A percentile compares a stretch with the other conserved stretches of the same genome.
Evolutionary conservation across 2,797 vertebrate genomes (phyloP).

Genomic region (Toxotes lorentzi): DNA sequence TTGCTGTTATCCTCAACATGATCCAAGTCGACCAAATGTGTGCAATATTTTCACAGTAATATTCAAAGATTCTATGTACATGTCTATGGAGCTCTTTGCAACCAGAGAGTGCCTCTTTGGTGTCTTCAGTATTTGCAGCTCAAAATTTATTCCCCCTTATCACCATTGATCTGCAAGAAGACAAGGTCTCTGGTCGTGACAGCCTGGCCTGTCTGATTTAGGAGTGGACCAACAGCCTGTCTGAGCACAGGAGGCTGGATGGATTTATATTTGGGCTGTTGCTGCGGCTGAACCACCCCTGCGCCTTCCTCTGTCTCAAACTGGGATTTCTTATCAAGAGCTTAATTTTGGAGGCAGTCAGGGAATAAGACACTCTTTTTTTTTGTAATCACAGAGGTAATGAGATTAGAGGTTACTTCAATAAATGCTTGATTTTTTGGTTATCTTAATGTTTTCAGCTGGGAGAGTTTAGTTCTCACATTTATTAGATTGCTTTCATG

Average conservation of each 20-base stretch:
- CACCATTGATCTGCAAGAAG: conserved; percentile 75
- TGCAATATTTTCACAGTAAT: conserved; percentile 8
- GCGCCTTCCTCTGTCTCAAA: conserved; percentile 43
- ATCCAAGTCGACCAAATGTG: conserved; percentile 19
- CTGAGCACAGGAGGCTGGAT: conserved; percentile 57
- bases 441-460: conserved; percentile 58
- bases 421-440: conserved; percentile 44
- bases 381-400: conserved; percentile 61
- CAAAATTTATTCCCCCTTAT: conserved; percentile 71
- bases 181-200: conserved; percentile 68
- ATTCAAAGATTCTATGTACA: conserved; percentile 9
- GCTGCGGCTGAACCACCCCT: conserved; percentile 42
- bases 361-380: conserved; percentile 38
- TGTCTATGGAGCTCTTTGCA: conserved; percentile 17
- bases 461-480: conserved; percentile 59
- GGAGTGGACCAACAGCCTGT: conserved; percentile 65
- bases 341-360: conserved; percentile 56
- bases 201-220: conserved; percentile 76
- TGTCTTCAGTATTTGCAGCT: conserved; percentile 62
- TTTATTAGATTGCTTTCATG: conserved; percentile 67
- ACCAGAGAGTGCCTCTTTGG: conserved; percentile 24
- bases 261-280: conserved; percentile 65
- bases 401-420: conserved; percentile 63
- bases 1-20: conserved; percentile 12
- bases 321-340: conserved; percentile 44